Conservation (phyloP, 2,797 vertebrate species). For the Macrochelys suwanniensis region DNA sequence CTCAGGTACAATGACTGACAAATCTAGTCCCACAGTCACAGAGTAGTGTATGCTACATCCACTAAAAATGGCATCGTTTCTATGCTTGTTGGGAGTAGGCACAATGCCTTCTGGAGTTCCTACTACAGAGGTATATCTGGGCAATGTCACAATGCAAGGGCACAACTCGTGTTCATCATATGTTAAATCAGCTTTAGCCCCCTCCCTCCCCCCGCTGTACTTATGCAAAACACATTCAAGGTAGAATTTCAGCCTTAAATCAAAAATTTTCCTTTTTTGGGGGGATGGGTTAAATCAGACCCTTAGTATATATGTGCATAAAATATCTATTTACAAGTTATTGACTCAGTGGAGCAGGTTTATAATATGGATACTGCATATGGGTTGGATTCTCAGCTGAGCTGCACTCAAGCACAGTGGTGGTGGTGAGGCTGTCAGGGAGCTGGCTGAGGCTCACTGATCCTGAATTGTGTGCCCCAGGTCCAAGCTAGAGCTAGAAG, state of each 20-base stretch:
- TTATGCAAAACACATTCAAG: not conserved
- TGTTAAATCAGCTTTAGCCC: not conserved
- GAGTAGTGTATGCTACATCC: not conserved
- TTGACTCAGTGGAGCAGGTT: not conserved
- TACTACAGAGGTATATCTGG: not conserved
- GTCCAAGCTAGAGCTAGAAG: not conserved
- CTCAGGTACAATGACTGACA: not conserved
- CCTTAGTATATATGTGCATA: not conserved
- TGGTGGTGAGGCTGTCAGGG: rapidly evolving
- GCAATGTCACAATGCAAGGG: too few species aligned
- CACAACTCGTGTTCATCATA: not conserved
- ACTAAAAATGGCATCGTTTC: not conserved
- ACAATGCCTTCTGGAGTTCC: not conserved
- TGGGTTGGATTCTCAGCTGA: not conserved
- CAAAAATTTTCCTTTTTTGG: not conserved
- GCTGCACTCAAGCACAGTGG: not conserved
- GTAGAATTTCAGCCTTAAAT: not conserved
- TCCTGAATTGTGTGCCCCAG: rapidly evolving
- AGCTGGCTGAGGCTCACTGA: not conserved
- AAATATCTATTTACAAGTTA: not conserved
- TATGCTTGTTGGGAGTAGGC: not conserved
- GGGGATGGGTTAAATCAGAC: not conserved
- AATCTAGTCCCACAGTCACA: not conserved
- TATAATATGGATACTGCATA: not conserved
- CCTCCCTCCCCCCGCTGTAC: not conserved